phyloP scores from a whole-genome alignment of 92 coral and sea anemone species.

The Zoanthus sansibaricus region DNA sequence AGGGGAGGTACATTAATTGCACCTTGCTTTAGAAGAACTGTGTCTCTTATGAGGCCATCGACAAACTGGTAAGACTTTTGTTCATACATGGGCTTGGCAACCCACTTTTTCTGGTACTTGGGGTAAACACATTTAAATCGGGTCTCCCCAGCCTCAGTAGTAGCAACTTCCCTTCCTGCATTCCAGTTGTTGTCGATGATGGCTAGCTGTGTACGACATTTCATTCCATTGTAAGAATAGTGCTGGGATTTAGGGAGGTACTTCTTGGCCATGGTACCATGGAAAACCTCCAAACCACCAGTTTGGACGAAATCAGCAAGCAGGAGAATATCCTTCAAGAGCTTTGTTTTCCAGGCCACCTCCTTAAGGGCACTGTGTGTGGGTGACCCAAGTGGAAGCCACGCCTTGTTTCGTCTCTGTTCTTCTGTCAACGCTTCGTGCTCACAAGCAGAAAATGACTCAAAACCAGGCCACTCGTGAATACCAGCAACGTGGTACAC shows the following conservation, averaged over 20 bases:
- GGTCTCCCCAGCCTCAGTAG: slow-evolving; percentile 23
- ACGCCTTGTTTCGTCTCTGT: too few relatives aligned
- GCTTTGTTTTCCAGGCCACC: too few relatives aligned
- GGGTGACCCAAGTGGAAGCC: too few relatives aligned
- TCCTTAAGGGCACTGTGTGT: too few relatives aligned
- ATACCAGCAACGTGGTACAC: too few relatives aligned
- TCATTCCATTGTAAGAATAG: slow-evolving; percentile 39
- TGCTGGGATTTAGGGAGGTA: slow-evolving; percentile 15
- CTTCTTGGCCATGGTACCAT: slow-evolving; percentile 45
- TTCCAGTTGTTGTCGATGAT: slow-evolving; percentile 33
- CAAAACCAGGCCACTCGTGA: too few relatives aligned
- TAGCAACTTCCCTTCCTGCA: slow-evolving; percentile 21
- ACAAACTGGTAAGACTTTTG: background rate
- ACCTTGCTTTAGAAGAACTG: too few relatives aligned
- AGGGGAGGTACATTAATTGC: too few relatives aligned
- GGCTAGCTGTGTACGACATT: slow-evolving; percentile 29
- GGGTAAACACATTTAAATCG: slow-evolving; percentile 31
- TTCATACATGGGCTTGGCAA: slow-evolving; percentile 25
- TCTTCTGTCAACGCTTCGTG: too few relatives aligned
- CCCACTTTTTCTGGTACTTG: slow-evolving; percentile 39
- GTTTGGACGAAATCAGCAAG: slow-evolving; percentile 44
- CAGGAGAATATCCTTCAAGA: slow-evolving; percentile 12
- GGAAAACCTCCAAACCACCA: slow-evolving; percentile 34
- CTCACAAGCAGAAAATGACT: too few relatives aligned
- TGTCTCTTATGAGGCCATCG: too few relatives aligned